Conservation (phyloP, 2,113 vertebrate species). For the Pardalotus punctatus region DNA sequence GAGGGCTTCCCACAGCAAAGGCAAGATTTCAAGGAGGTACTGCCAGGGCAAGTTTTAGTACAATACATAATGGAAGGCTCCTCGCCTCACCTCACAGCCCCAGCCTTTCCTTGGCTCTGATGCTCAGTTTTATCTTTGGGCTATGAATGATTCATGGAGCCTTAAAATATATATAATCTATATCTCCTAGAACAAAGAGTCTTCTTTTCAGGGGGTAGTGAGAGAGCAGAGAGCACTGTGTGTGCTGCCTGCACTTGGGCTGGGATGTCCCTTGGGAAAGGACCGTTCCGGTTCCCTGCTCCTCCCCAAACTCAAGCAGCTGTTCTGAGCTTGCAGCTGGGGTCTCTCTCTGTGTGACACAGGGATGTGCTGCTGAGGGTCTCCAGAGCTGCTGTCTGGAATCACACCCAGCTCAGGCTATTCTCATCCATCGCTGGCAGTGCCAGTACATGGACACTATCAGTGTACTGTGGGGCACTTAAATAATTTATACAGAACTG, state of each 20-base stretch:
- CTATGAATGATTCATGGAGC: constrained; percentile 73
- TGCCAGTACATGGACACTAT: neutral
- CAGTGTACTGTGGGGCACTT: neutral
- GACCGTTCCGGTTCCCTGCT: neutral
- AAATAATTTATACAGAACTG: neutral
- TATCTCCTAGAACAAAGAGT: constrained; percentile 63
- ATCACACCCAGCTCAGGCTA: neutral
- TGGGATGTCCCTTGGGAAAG: constrained; percentile 18
- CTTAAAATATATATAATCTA: constrained; percentile 68
- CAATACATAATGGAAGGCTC: constrained; percentile 39
- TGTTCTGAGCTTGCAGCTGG: constrained; percentile 44
- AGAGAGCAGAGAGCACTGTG: neutral
- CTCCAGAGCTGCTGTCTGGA: neutral
- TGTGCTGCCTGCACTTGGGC: neutral
- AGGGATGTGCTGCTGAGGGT: neutral
- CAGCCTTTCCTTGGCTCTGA: constrained; percentile 24
- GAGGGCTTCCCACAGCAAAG: neutral
- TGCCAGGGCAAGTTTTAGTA: constrained; percentile 14
- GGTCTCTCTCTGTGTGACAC: neutral
- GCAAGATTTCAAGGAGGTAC: neutral
- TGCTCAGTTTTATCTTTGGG: constrained; percentile 50
- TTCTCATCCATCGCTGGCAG: neutral
- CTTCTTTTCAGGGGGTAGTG: constrained; percentile 49
- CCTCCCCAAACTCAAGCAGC: constrained; percentile 61
- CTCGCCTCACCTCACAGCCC: neutral